Percentiles rank a stretch among this genome's conserved stretches.
Evolutionary conservation across 2,888 invertebrate species (phyloP).

Genomic region (Ypsolopha scabrella): DNA sequence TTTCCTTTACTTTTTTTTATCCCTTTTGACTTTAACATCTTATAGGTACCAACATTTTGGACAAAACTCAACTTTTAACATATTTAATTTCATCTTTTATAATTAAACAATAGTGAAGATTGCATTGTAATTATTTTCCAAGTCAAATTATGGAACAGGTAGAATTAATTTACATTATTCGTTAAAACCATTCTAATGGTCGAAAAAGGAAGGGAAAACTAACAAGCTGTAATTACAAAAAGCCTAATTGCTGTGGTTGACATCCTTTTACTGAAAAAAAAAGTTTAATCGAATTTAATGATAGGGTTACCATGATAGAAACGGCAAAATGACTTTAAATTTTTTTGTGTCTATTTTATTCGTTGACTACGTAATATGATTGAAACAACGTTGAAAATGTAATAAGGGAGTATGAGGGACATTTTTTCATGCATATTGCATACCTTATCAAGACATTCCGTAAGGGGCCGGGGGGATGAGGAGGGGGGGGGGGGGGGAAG

Average conservation of each 20-base stretch:
- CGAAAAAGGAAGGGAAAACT: conserved; percentile 35
- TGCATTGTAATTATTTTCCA: conserved; percentile 27
- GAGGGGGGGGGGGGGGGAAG: background rate
- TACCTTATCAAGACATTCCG: conserved; percentile 50
- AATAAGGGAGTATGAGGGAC: conserved; percentile 44
- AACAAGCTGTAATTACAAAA: conserved; percentile 51
- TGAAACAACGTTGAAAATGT: conserved; percentile 47
- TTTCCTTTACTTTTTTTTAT: background rate
- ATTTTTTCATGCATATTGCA: conserved; percentile 57
- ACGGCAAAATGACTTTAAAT: conserved; percentile 16
- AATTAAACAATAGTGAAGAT: background rate
- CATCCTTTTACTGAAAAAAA: conserved; percentile 43
- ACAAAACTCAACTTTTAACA: background rate
- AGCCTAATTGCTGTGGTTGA: conserved; percentile 50
- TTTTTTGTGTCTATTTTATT: background rate
- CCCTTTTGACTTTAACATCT: background rate
- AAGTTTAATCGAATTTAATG: conserved; percentile 46
- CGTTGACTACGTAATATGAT: background rate
- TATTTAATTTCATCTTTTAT: background rate
- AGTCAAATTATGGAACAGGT: conserved; percentile 30
- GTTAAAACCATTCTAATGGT: conserved; percentile 23
- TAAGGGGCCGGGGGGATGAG: conserved; percentile 12
- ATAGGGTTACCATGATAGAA: conserved; percentile 29
- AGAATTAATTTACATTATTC: conserved; percentile 45
- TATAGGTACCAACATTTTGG: background rate